Conservation (phyloP, 2,888 invertebrate species). For the Morinoia aosen region DNA sequence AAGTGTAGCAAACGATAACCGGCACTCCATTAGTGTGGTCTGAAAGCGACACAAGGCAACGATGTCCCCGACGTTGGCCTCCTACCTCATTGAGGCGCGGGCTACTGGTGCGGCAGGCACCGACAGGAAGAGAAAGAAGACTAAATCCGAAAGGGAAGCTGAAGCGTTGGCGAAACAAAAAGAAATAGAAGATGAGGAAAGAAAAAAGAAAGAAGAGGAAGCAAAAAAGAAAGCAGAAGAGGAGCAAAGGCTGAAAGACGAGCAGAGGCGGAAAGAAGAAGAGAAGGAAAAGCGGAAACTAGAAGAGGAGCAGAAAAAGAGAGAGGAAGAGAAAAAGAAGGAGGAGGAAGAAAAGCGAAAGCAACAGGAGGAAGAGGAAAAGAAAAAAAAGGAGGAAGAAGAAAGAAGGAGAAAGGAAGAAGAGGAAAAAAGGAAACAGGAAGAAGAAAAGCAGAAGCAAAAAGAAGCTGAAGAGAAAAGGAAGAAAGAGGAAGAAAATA, state of each 20-base stretch:
- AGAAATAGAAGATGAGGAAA: too few relatives aligned
- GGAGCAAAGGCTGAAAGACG: not conserved
- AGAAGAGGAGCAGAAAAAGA: slow-evolving; percentile 5
- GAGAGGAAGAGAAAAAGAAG: not conserved
- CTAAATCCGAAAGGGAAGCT: not conserved
- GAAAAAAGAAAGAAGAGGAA: slow-evolving; percentile 23
- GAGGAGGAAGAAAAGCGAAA: not conserved
- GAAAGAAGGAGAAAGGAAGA: not conserved
- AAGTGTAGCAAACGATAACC: too few relatives aligned
- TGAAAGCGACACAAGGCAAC: not conserved
- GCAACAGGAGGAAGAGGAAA: not conserved
- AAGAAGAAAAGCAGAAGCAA: not conserved
- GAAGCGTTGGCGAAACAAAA: too few relatives aligned
- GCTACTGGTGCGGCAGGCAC: not conserved
- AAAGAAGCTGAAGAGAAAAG: not conserved
- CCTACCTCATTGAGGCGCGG: not conserved
- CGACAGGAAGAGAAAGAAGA: not conserved
- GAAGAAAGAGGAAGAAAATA: not conserved
- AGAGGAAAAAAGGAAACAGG: not conserved
- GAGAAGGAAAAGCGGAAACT: not conserved
- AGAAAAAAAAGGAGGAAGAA: not conserved
- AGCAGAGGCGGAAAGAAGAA: slow-evolving; percentile 5
- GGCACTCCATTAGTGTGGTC: not conserved
- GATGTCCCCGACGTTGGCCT: not conserved
- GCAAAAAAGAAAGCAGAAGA: not conserved